These are phyloP conservation scores for Pristiophorus japonicus DNA, from an alignment of 2,113 vertebrate species.

Conservation along the genomic window DNA sequence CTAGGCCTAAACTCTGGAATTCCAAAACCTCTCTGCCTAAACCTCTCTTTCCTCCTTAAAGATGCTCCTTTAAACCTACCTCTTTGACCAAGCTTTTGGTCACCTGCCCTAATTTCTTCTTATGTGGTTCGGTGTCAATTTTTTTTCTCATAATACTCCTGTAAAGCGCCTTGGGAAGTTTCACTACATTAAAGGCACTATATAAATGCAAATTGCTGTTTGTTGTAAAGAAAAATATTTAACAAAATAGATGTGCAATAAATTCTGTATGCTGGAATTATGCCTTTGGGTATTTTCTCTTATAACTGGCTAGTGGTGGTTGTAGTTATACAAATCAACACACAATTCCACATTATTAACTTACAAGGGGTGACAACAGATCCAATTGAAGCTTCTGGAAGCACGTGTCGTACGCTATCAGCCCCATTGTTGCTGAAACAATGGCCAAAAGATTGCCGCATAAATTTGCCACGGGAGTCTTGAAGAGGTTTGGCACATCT, in stretches of 20 bases:
- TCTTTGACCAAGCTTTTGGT: too few relatives aligned
- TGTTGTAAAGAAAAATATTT: not conserved
- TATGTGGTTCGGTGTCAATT: too few relatives aligned
- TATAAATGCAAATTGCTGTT: too few relatives aligned
- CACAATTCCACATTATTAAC: not conserved
- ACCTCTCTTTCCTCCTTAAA: too few relatives aligned
- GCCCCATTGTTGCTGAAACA: not conserved
- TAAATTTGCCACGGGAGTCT: not conserved
- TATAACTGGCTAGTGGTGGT: not conserved
- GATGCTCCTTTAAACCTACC: too few relatives aligned
- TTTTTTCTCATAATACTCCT: too few relatives aligned
- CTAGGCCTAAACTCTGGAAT: too few relatives aligned
- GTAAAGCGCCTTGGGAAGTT: too few relatives aligned
- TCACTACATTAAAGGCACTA: too few relatives aligned
- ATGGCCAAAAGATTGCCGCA: constrained; percentile 10
- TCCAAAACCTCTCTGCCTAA: too few relatives aligned
- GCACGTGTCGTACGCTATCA: not conserved
- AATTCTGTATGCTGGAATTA: not conserved
- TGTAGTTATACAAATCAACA: not conserved
- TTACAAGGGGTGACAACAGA: not conserved
- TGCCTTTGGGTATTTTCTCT: not conserved
- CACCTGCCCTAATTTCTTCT: too few relatives aligned
- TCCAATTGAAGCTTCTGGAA: not conserved
- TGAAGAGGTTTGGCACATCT: not conserved
- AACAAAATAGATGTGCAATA: not conserved